phyloP scores from a whole-genome alignment of 2,113 vertebrate genomes.

The Dipodomys spectabilis region DNA sequence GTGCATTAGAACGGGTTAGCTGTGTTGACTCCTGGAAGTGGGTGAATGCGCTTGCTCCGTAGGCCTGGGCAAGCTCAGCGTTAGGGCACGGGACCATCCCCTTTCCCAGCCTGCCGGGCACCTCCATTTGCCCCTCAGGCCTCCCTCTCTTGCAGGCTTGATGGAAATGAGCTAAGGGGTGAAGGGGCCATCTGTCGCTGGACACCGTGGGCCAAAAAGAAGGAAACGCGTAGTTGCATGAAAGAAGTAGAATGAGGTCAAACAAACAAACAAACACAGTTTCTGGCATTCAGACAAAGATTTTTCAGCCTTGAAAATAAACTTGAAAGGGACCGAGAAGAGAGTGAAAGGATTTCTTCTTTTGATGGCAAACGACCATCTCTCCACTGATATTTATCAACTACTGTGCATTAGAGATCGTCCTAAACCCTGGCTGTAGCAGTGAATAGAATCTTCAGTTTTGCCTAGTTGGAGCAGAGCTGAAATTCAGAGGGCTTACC shows the following conservation, averaged over 20 bases:
- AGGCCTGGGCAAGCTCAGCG: not conserved
- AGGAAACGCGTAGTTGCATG: not conserved
- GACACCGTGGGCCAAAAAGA: not conserved
- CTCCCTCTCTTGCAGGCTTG: not conserved
- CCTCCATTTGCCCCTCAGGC: not conserved
- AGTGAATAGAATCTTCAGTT: not conserved
- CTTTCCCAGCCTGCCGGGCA: not conserved
- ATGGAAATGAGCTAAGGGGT: not conserved
- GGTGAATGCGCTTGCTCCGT: not conserved
- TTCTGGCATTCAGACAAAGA: conserved; percentile 9
- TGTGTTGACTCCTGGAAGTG: not conserved
- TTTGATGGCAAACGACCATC: not conserved
- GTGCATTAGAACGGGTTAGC: not conserved
- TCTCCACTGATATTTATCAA: too few relatives aligned
- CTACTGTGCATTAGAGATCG: not conserved
- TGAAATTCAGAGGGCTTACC: not conserved
- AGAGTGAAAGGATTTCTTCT: not conserved
- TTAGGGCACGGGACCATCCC: too few relatives aligned
- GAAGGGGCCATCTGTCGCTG: not conserved
- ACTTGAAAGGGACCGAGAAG: not conserved
- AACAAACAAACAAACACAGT: not conserved
- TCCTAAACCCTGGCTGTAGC: not conserved
- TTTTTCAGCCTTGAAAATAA: not conserved
- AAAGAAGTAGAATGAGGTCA: not conserved
- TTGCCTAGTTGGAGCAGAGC: not conserved